A percentile compares a stretch with the other conserved stretches of the same genome.
phyloP scores from a whole-genome alignment of 1,140 invertebrate genomes.

The Streblospio benedicti region DNA sequence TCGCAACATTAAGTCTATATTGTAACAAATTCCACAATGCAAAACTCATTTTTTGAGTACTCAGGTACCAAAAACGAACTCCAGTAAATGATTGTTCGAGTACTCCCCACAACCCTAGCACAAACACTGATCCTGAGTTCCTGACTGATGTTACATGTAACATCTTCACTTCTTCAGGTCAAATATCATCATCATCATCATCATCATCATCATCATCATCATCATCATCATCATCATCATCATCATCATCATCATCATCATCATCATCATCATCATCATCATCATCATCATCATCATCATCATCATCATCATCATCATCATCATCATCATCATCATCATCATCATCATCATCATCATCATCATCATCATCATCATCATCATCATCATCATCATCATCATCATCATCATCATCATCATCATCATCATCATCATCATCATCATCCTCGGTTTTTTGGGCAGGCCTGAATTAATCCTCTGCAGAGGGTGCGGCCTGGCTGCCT shows the following conservation, averaged over 20 bases:
- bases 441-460: too few species aligned
- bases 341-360: constrained; percentile 2
- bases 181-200: not conserved
- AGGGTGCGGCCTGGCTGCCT: too few species aligned
- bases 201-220: not conserved
- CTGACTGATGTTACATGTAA: not conserved
- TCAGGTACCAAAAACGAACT: too few species aligned
- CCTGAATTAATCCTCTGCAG: too few species aligned
- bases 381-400: not conserved
- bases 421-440: not conserved
- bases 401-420: not conserved
- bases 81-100: too few species aligned
- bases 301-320: not conserved
- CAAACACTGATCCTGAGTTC: not conserved
- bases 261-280: not conserved
- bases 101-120: not conserved
- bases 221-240: not conserved
- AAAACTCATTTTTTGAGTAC: too few species aligned
- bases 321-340: constrained; percentile 4
- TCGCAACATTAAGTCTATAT: too few species aligned
- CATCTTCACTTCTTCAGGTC: not conserved
- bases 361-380: not conserved
- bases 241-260: not conserved
- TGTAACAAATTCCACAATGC: too few species aligned
- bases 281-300: not conserved